phyloP scores from a whole-genome alignment of 1,140 invertebrate genomes.

The Drosophila oshimai region DNA sequence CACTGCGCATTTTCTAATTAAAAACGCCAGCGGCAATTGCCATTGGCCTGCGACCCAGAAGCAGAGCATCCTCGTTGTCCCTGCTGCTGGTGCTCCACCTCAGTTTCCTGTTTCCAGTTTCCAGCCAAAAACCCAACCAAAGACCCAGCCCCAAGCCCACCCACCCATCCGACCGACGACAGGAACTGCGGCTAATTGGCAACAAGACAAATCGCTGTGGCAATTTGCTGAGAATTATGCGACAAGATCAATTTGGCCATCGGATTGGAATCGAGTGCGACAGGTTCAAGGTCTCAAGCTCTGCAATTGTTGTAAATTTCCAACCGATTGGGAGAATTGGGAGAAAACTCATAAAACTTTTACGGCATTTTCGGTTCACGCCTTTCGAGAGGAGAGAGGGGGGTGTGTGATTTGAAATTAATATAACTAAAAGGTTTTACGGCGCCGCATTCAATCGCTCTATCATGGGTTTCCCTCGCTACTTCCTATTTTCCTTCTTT shows the following conservation, averaged over 20 bases:
- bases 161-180: not conserved
- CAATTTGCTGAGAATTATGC: conserved; percentile 74
- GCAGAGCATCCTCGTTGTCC: not conserved
- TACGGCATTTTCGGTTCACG: conserved; percentile 54
- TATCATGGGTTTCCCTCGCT: not conserved
- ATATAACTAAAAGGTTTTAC: conserved; percentile 78
- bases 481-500: conserved; percentile 2
- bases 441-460: conserved; percentile 36
- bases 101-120: conserved; percentile 7
- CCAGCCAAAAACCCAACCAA: too few relatives aligned
- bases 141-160: too few relatives aligned
- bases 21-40: conserved; percentile 73
- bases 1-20: conserved; percentile 69
- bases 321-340: not conserved
- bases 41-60: conserved; percentile 44
- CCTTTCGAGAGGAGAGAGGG: conserved; percentile 41
- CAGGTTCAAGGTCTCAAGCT: conserved; percentile 76
- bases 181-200: conserved; percentile 63
- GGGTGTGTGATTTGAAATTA: conserved; percentile 68
- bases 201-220: conserved; percentile 75
- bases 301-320: conserved; percentile 40
- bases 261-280: conserved; percentile 18
- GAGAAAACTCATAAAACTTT: conserved; percentile 42
- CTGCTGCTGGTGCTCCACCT: too few relatives aligned
- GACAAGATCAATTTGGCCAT: conserved; percentile 72